phyloP scores from a whole-genome alignment of 2,113 vertebrate genomes.

The Myocastor coypus region DNA sequence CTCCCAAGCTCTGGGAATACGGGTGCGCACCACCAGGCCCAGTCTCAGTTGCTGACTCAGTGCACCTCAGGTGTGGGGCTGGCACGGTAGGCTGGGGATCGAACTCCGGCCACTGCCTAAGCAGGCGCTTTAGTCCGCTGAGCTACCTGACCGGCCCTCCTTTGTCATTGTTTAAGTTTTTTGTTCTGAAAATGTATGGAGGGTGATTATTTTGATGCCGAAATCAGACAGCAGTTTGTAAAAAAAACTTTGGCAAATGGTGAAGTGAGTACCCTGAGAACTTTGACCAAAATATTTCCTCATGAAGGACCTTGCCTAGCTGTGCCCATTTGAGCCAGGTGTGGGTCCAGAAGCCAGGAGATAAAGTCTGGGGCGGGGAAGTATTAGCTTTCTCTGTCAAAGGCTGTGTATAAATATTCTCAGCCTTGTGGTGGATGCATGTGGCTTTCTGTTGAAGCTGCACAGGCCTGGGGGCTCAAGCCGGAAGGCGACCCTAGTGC shows the following conservation, averaged over 20 bases:
- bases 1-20: too few relatives aligned
- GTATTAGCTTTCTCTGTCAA: neutral
- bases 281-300: neutral
- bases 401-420: neutral
- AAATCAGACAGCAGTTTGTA: neutral
- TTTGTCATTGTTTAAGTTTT: neutral
- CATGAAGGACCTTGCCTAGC: neutral
- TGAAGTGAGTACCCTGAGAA: neutral
- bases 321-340: neutral
- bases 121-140: too few relatives aligned
- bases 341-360: neutral
- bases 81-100: too few relatives aligned
- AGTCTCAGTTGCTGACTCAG: too few relatives aligned
- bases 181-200: neutral
- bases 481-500: neutral
- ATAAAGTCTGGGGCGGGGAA: neutral
- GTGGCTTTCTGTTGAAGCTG: neutral
- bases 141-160: neutral
- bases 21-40: too few relatives aligned
- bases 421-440: neutral
- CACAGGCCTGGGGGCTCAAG: neutral
- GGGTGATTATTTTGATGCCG: neutral
- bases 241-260: neutral
- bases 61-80: too few relatives aligned
- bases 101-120: too few relatives aligned